Base-by-base conservation (phyloP, 1,140 invertebrate genomes). In the Penaeus indicus region DNA sequence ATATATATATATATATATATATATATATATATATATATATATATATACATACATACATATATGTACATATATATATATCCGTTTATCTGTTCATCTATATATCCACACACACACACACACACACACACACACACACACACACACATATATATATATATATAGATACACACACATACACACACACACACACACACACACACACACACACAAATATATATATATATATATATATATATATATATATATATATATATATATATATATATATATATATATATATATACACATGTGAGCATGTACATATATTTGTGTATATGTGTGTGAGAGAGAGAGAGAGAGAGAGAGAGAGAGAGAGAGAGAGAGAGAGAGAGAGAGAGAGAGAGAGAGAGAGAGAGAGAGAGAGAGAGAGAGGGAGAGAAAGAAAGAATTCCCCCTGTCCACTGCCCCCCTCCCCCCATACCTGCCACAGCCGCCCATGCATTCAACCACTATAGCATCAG, bases 311-410 rank as follows among this genome's bases (percentile, higher is more conserved):
- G 32, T 32, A 32, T 32, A 2, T 32, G 32, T 32, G 32, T 32
- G 32, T 32, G 32, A 89, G 88, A 91, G 89, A 85, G 90, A 61
- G 89, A 67, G 87, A 81, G 79, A 86, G 67, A 69, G 60, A 84
- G 54, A 42, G 32, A 90, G 63, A 82, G 60, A 77, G 86, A 80
- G 72, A 80, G 75, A 72, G 87, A 62, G 64, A 54, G 64, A 88
- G 75, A 86, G 90, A 91, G 90, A 90, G 88, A 90, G 87, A 72
- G 89, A 90, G 91, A 92, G 91, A 91, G 92, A 92, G 92, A 91
- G 84, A 91, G 85, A 89, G 85, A 84, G 86, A 91, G 88, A 11
- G 19, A 25, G 67, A 25, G 67, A 72, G 67, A 72, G 67, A 72
- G 67, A 90, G 80, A 91, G 90, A 72, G 67, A 72, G 67, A 72